Base-by-base conservation (phyloP, 1,140 invertebrate genomes). In the Campoletis sonorensis region DNA sequence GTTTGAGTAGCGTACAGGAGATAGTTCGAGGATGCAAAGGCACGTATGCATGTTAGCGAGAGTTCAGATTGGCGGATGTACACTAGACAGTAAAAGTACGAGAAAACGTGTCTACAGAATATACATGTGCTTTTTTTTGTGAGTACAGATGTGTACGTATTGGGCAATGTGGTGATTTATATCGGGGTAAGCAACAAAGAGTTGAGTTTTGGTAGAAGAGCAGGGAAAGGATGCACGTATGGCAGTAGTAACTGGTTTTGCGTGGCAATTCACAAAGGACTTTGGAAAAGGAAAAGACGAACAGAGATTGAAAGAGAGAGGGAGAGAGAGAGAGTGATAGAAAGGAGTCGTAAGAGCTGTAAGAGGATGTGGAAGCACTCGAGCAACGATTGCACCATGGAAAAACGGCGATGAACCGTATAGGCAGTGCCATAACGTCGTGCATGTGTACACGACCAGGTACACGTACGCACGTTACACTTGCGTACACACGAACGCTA, bases 191-290 rank as follows among this genome's bases (percentile, higher is more conserved):
- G 40, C 45, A 75, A 54, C 21, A 64, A 18, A 77, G 51, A 26
- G 13, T 51, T 27, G 4, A 61, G 54, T 37, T 18, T 0, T 61
- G n/a, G 18, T 37, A 77, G 51, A 26, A 64, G 73, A 1, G 27
- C 27, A 77, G 30, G 3, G 73, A 40, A 10, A 37, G 51, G 51
- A 61, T 64, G 51, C 51, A 18, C 23, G 45, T 23, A 21, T 73
- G 49, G 16, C 58, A 33, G 37, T 51, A 37, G 15, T 33, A 18
- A 54, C 37, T 49, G 33, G 51, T 30, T 82, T 82, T 71, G 71
- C 75, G 67, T 79, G 76, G 51, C 27, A 78, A 82, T 79, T 79
- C 75, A 82, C 27, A 82, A 78, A 82, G 76, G 72, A 79, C 76
- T 82, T 77, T 76, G 21, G 4, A 64, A n/a, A 23, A 3, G 18